Percentiles rank a stretch among this genome's conserved stretches.
These are phyloP conservation scores for Emydoidea blandingii DNA, from an alignment of 2,797 vertebrate species.

Conservation along the genomic window DNA sequence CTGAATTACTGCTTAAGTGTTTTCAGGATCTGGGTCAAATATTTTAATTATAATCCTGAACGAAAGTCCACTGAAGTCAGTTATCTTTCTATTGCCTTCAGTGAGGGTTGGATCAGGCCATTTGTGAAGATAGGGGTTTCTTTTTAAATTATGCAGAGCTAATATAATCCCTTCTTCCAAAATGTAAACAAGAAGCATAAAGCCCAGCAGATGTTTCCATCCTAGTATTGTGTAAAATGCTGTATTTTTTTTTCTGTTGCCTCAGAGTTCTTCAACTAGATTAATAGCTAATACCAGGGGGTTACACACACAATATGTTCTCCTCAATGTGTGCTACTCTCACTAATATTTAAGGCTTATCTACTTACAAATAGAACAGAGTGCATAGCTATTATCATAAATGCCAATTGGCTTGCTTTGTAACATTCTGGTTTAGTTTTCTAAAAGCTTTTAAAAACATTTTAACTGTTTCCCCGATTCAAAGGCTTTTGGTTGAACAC, in stretches of 20 bases:
- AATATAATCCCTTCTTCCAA: not conserved
- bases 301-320: not conserved
- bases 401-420: not conserved
- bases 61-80: not conserved
- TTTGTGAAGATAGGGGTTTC: not conserved
- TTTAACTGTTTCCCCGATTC: not conserved
- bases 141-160: not conserved
- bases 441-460: not conserved
- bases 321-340: not conserved
- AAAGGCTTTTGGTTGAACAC: not conserved
- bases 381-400: not conserved
- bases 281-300: not conserved
- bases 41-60: not conserved
- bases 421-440: not conserved
- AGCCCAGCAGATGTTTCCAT: not conserved
- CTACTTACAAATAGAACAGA: not conserved
- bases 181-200: not conserved
- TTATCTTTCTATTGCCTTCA: not conserved
- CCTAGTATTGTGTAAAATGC: not conserved
- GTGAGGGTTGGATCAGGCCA: rapidly evolving
- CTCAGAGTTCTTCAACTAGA: not conserved
- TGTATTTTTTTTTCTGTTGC: not conserved
- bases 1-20: not conserved
- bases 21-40: not conserved
- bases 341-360: not conserved